These are phyloP conservation scores for Plusia festucae DNA, from an alignment of 2,888 invertebrate species.

Conservation along the genomic window DNA sequence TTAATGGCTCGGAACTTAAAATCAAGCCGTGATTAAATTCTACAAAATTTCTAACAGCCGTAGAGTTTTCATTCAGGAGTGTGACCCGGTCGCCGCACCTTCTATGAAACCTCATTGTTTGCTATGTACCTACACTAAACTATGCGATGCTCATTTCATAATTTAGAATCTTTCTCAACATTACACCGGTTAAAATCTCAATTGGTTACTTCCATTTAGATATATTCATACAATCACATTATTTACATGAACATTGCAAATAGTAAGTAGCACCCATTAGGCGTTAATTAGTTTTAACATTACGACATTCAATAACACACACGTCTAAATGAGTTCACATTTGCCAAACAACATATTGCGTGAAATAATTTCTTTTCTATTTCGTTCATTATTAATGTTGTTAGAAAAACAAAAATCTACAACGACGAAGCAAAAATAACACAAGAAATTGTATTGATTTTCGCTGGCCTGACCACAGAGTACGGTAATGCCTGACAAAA, in stretches of 20 bases:
- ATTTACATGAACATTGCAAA: slow-evolving; percentile 52
- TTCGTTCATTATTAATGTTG: slow-evolving; percentile 43
- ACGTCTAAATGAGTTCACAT: slow-evolving; percentile 17
- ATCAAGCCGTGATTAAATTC: slow-evolving; percentile 97
- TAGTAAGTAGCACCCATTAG: slow-evolving; percentile 51
- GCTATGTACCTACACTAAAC: slow-evolving; percentile 33
- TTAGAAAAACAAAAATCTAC: slow-evolving; percentile 33
- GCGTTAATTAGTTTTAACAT: slow-evolving; percentile 38
- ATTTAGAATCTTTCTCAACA: slow-evolving; percentile 46
- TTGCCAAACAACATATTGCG: slow-evolving; percentile 35
- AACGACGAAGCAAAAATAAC: slow-evolving; percentile 41
- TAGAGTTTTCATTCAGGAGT: slow-evolving; percentile 94
- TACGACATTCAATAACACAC: slow-evolving; percentile 39
- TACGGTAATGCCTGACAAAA: too few relatives aligned
- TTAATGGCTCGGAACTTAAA: slow-evolving; percentile 93
- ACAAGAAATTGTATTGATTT: slow-evolving; percentile 53
- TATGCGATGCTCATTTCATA: slow-evolving; percentile 39
- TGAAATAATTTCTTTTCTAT: slow-evolving; percentile 23
- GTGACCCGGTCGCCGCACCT: slow-evolving; percentile 96
- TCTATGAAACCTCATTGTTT: slow-evolving; percentile 91
- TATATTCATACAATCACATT: slow-evolving; percentile 46
- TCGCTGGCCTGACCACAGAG: slow-evolving; percentile 31
- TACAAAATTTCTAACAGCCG: slow-evolving; percentile 93
- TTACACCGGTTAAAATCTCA: slow-evolving; percentile 50
- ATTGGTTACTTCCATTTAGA: slow-evolving; percentile 22